phyloP scores from a whole-genome alignment of 2,797 vertebrate genomes.

The Alectoris magna region DNA sequence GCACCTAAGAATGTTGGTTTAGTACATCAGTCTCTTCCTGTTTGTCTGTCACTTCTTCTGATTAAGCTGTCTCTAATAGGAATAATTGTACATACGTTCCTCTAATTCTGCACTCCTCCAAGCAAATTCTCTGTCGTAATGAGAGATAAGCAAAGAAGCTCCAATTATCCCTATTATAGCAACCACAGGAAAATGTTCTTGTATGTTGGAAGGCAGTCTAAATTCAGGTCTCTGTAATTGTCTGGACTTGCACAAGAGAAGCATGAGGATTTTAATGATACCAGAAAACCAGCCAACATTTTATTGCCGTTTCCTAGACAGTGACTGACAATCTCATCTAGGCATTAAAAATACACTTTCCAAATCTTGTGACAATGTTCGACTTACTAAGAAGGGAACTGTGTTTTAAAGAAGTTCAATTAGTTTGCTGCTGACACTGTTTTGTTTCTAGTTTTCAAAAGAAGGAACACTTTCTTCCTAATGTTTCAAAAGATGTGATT shows the following conservation, averaged over 20 bases:
- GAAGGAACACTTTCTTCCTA: background rate
- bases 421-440: background rate
- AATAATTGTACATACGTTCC: background rate
- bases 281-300: background rate
- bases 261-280: background rate
- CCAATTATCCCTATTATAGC: conserved; percentile 33
- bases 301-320: background rate
- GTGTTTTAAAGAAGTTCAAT: background rate
- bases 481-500: background rate
- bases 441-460: background rate
- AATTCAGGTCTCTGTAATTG: background rate
- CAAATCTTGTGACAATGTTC: background rate
- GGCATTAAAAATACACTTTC: background rate
- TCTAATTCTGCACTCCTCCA: conserved; percentile 25
- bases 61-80: conserved; percentile 51
- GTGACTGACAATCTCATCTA: background rate
- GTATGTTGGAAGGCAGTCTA: background rate
- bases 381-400: background rate
- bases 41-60: conserved; percentile 54
- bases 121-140: conserved; percentile 46
- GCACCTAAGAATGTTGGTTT: conserved; percentile 19
- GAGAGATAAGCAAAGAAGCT: conserved; percentile 56
- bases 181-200: conserved; percentile 31
- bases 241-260: background rate
- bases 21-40: conserved; percentile 42